These are phyloP conservation scores for Asobara japonica DNA, from an alignment of 1,140 invertebrate species.

Conservation along the genomic window DNA sequence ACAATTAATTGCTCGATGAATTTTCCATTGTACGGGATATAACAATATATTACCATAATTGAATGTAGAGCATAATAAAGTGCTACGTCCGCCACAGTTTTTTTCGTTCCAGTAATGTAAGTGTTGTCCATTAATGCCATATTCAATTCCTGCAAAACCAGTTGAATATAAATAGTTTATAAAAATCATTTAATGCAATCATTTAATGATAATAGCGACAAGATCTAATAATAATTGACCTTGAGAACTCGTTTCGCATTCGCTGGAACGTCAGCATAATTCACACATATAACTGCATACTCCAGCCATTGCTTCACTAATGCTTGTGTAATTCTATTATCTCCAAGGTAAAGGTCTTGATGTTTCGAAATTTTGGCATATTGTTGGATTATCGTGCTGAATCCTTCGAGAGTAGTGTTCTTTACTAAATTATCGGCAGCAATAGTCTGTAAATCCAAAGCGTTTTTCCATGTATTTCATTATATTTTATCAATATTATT, in stretches of 20 bases:
- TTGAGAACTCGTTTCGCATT: slow-evolving; percentile 56
- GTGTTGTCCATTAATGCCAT: slow-evolving; percentile 63
- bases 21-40: slow-evolving; percentile 18
- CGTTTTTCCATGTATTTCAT: not conserved
- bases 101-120: slow-evolving; percentile 69
- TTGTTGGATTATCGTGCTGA: slow-evolving; percentile 65
- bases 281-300: slow-evolving; percentile 65
- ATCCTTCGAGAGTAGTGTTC: slow-evolving; percentile 60
- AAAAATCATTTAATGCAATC: no score
- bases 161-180: no score
- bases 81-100: slow-evolving; percentile 70
- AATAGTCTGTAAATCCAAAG: slow-evolving; percentile 43
- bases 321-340: slow-evolving; percentile 53
- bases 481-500: not conserved
- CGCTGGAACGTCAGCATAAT: slow-evolving; percentile 61
- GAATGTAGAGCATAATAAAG: slow-evolving; percentile 69
- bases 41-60: slow-evolving; percentile 64
- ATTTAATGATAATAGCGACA: slow-evolving; percentile 24
- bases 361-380: slow-evolving; percentile 60
- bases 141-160: slow-evolving; percentile 69
- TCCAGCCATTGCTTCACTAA: slow-evolving; percentile 67
- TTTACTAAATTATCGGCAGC: slow-evolving; percentile 43
- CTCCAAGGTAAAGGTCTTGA: slow-evolving; percentile 48
- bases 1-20: slow-evolving; percentile 30
- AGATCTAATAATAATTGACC: slow-evolving; percentile 40